These are phyloP conservation scores for Apodemus speciosus DNA, from an alignment of 2,113 vertebrate genomes.

Conservation along the genomic window DNA sequence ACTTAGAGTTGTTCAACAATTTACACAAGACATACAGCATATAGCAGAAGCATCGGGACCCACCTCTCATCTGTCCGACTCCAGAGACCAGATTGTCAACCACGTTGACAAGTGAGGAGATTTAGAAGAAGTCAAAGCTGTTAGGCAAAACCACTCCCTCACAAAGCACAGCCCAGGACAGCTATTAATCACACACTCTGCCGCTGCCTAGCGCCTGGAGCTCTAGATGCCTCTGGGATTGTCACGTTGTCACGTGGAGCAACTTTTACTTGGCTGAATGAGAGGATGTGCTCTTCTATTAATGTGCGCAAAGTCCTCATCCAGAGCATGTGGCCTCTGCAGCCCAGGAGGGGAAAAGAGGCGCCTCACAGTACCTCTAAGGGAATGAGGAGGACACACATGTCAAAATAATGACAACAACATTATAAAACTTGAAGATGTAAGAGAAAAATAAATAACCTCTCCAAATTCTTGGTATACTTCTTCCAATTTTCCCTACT, in stretches of 20 bases:
- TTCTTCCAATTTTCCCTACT: neutral
- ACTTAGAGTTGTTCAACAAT: neutral
- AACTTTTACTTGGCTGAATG: constrained; percentile 28
- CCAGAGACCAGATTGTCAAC: neutral
- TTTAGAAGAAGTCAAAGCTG: neutral
- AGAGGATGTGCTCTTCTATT: neutral
- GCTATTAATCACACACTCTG: neutral
- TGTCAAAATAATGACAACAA: neutral
- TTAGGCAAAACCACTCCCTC: neutral
- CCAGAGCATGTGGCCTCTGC: neutral
- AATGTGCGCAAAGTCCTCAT: neutral
- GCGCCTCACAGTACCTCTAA: neutral
- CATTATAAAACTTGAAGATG: constrained; percentile 17
- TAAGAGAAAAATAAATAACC: constrained; percentile 28
- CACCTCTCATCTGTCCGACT: neutral
- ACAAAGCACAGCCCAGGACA: neutral
- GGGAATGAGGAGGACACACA: neutral
- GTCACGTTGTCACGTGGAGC: neutral
- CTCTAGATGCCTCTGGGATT: neutral
- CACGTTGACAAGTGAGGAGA: neutral
- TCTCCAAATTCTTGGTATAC: neutral
- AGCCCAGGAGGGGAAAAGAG: neutral
- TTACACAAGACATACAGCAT: neutral
- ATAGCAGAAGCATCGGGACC: neutral
- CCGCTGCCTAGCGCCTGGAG: neutral